phyloP scores from a whole-genome alignment of 2,113 vertebrate genomes.

The Misgurnus anguillicaudatus region DNA sequence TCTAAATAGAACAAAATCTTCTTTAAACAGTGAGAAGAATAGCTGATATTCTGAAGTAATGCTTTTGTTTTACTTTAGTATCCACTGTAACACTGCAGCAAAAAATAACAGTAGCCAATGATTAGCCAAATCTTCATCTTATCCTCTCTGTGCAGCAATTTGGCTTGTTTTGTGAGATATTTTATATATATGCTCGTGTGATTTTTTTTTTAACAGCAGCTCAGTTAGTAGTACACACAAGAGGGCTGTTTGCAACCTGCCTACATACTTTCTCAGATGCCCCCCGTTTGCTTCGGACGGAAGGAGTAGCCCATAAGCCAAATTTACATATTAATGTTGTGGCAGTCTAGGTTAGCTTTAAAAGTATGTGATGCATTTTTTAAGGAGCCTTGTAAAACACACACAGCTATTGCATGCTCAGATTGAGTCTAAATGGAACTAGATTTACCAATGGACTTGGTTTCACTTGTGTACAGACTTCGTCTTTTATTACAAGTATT shows the following conservation, averaged over 20 bases:
- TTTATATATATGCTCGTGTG: constrained; percentile 9
- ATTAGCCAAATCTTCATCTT: background rate
- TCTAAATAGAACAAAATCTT: background rate
- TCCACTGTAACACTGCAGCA: background rate
- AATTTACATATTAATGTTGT: constrained; percentile 60
- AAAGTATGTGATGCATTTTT: constrained; percentile 18
- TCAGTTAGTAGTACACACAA: constrained; percentile 60
- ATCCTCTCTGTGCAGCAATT: background rate
- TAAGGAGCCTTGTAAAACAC: constrained; percentile 20
- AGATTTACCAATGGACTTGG: background rate
- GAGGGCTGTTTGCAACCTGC: constrained; percentile 68
- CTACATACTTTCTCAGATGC: constrained; percentile 22
- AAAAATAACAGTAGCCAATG: background rate
- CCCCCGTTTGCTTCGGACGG: constrained; percentile 9
- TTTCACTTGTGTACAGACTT: background rate
- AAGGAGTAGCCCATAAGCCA: constrained; percentile 51
- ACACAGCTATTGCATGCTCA: background rate
- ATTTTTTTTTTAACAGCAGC: constrained; percentile 58
- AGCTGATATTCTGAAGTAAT: background rate
- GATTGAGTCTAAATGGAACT: background rate
- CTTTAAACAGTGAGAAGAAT: background rate
- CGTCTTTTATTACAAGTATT: too few relatives aligned
- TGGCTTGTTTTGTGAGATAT: constrained; percentile 9
- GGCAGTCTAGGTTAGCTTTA: background rate
- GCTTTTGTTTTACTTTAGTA: background rate